Evolutionary conservation across 2,888 invertebrate genomes (phyloP), one percentile per base, ranked within the genome.

Genomic region (Hirtodrosophila histrioides): DNA sequence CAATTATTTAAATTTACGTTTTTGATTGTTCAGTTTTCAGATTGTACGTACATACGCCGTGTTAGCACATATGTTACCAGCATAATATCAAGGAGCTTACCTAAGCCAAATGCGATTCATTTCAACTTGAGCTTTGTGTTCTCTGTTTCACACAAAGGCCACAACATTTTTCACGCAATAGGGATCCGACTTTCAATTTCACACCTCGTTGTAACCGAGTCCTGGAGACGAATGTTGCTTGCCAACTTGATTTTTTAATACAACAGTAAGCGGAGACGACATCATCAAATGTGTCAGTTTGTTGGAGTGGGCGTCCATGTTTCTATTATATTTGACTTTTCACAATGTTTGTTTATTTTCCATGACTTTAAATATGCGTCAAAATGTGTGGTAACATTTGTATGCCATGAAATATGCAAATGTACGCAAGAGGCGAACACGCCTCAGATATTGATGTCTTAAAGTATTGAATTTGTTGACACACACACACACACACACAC

Each of bases 131-230:
- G 12, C 35, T 35, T 45, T 58, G 29, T 35, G 4, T n/a, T 35
- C 9, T 35, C 3, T n/a, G 4, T 33, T 55, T 39, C 44, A 40
- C 57, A 45, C 36, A 57, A 29, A 50, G 53, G 50, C 61, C 48
- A 36, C 49, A 62, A 67, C 66, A 78, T 53, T 78, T 66, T 54
- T 39, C 61, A 69, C 75, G 71, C 76, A 63, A 57, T 66, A 70
- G 50, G 67, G 49, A 76, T 50, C 39, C 65, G 58, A 85, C 60
- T 78, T 80, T 76, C 74, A 82, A 88, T 85, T 85, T 85, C 79
- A 85, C 89, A 88, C 79, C 69, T 85, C 89, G 74, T 69, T 86
- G 89, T 69, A 76, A 68, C 45, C 60, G 64, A 39, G 62, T 31
- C 27, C 27, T 27, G 27, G 27, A 7, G 4, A 3, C 53, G 53